phyloP scores from a whole-genome alignment of 2,113 vertebrate species.

The Aegypius monachus region DNA sequence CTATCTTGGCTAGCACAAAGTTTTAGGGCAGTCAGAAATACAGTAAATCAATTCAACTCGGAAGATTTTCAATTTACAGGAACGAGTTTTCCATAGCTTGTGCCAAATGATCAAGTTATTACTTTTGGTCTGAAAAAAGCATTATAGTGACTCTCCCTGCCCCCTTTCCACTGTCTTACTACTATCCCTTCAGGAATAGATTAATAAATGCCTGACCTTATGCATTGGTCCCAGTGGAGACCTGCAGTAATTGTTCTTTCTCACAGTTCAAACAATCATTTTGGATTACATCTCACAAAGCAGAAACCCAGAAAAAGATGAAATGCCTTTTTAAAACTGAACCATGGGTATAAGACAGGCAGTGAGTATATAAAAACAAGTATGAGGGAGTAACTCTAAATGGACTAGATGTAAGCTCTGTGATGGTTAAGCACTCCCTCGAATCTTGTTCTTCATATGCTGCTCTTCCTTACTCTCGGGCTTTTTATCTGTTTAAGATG shows the following conservation, averaged over 20 bases:
- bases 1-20: background rate
- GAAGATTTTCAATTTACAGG: background rate
- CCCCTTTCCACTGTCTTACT: background rate
- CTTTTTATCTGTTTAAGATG: background rate
- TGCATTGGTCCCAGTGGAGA: background rate
- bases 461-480: background rate
- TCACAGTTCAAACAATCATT: background rate
- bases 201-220: background rate
- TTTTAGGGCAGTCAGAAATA: background rate
- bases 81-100: slow-evolving; percentile 12
- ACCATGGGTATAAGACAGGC: background rate
- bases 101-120: background rate
- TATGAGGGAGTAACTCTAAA: background rate
- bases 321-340: background rate
- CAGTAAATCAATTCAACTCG: background rate
- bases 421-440: background rate
- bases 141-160: background rate
- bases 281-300: background rate
- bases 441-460: background rate
- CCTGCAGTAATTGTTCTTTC: background rate
- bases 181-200: background rate
- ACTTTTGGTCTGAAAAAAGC: background rate
- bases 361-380: background rate
- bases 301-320: background rate
- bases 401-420: background rate